Evolutionary conservation across 2,888 invertebrate genomes (phyloP).

Genomic region (Mystacides longicornis): DNA sequence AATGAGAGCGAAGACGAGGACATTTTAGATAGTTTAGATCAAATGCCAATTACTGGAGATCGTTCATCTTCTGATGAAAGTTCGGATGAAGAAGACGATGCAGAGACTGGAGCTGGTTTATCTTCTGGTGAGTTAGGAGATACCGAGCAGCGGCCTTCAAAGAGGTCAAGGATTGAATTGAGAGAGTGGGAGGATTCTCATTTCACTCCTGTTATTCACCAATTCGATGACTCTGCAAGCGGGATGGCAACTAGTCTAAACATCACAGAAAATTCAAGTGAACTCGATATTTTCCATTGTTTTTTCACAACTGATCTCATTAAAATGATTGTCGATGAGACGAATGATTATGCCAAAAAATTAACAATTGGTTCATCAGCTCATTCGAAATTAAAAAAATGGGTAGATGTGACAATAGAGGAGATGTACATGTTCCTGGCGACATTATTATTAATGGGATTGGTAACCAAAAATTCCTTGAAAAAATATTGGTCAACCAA

Average conservation of each 20-base stretch:
- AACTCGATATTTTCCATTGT: background rate
- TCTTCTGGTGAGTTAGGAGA: background rate
- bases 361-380: background rate
- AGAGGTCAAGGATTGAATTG: background rate
- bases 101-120: background rate
- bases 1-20: too few relatives aligned
- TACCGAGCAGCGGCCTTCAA: background rate
- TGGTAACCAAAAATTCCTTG: too few relatives aligned
- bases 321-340: background rate
- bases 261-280: background rate
- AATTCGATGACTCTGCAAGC: background rate
- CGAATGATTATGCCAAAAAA: background rate
- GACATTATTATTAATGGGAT: background rate
- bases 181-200: background rate
- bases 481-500: constrained; percentile 1
- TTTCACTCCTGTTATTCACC: background rate
- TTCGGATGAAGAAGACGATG: background rate
- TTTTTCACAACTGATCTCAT: background rate
- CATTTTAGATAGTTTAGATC: too few relatives aligned
- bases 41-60: too few relatives aligned
- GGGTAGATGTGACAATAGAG: background rate
- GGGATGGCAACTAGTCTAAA: background rate
- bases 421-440: constrained; percentile 1
- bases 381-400: background rate
- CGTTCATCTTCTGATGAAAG: too few relatives aligned